phyloP scores from a whole-genome alignment of 2,797 vertebrate species.

The Merluccius polli region DNA sequence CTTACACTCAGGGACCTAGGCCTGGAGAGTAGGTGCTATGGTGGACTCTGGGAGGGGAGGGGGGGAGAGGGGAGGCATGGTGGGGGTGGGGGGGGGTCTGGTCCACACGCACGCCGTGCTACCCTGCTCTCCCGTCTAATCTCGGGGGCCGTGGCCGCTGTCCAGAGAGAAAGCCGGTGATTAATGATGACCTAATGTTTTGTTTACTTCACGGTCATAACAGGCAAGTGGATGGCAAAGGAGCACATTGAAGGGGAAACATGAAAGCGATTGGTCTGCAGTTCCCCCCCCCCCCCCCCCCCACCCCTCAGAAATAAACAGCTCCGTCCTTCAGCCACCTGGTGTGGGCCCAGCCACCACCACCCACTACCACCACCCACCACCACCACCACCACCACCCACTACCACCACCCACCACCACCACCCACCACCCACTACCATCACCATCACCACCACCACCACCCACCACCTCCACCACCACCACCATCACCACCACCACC shows the following conservation, averaged over 20 bases:
- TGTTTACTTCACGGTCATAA: constrained; percentile 74
- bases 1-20: constrained; percentile 75
- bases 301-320: constrained; percentile 58
- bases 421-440: constrained; percentile 31
- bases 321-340: constrained; percentile 55
- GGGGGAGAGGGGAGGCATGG: background rate
- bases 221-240: constrained; percentile 59
- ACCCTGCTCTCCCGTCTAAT: constrained; percentile 45
- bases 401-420: constrained; percentile 31
- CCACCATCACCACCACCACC: constrained; percentile 22
- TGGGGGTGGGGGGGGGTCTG: background rate
- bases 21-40: constrained; percentile 47
- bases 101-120: constrained; percentile 15
- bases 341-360: constrained; percentile 42
- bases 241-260: constrained; percentile 55
- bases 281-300: constrained; percentile 42
- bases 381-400: no score
- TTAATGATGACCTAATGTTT: constrained; percentile 76
- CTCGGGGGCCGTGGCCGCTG: constrained; percentile 61
- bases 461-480: constrained; percentile 26
- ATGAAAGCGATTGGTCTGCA: constrained; percentile 62
- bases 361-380: constrained; percentile 22
- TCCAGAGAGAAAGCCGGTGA: constrained; percentile 49
- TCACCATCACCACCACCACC: constrained; percentile 30
- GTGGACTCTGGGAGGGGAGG: constrained; percentile 3